A percentile compares a stretch with the other conserved stretches of the same genome.
phyloP scores from a whole-genome alignment of 2,888 invertebrate species.

The Chrysolina americana region DNA sequence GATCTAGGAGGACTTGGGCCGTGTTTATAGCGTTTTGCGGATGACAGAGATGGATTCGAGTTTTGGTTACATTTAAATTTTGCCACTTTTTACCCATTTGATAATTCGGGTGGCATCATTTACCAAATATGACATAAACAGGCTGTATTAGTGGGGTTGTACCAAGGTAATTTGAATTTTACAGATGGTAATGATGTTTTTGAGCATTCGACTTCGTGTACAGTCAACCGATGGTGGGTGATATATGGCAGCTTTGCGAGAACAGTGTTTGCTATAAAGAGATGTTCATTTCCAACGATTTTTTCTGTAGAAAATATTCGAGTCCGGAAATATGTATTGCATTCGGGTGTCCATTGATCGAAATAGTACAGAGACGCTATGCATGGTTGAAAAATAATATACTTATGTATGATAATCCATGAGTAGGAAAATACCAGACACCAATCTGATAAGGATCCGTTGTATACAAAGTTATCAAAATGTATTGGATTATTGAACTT shows the following conservation, averaged over 20 bases:
- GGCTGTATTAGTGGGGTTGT: constrained; percentile 51
- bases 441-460: too few species aligned
- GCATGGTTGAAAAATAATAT: too few species aligned
- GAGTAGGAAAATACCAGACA: too few species aligned
- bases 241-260: constrained; percentile 28
- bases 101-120: constrained; percentile 54
- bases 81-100: constrained; percentile 60
- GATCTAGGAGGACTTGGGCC: constrained; percentile 60
- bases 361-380: too few species aligned
- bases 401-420: too few species aligned
- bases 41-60: constrained; percentile 61
- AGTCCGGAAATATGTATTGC: too few species aligned
- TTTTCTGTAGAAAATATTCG: not conserved
- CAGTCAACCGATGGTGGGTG: constrained; percentile 29
- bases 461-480: too few species aligned
- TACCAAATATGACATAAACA: constrained; percentile 60
- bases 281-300: constrained; percentile 18
- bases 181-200: constrained; percentile 53
- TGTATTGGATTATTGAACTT: too few species aligned
- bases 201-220: constrained; percentile 46
- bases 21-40: constrained; percentile 55
- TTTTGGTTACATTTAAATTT: constrained; percentile 59
- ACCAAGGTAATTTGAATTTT: constrained; percentile 51
- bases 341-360: too few species aligned
- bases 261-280: constrained; percentile 3